Evolutionary conservation across 2,113 vertebrate genomes (phyloP).

Genomic region (Podiceps cristatus): DNA sequence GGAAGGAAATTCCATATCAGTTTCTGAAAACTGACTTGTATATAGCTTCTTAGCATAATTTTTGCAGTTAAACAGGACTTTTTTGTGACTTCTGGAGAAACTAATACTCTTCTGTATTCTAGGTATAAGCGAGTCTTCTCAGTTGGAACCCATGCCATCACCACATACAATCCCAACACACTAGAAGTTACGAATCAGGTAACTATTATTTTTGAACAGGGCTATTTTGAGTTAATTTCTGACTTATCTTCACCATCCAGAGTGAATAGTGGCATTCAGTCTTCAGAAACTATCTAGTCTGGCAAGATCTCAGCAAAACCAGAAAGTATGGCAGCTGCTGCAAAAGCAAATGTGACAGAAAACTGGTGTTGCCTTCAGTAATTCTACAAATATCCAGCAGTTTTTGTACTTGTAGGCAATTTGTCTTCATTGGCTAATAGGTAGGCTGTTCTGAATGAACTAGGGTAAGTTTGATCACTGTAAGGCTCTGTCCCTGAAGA

Average conservation of each 20-base stretch:
- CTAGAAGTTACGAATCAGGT: slow-evolving; percentile 99
- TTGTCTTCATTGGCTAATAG: neutral
- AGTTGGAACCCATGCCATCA: slow-evolving; percentile 94
- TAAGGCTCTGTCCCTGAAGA: neutral
- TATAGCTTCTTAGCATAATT: neutral
- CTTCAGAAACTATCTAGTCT: neutral
- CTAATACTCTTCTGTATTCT: slow-evolving; percentile 16
- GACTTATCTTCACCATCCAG: fast-evolving
- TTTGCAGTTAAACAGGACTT: neutral
- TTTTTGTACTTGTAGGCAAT: neutral
- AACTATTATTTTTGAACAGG: neutral
- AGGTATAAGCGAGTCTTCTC: slow-evolving; percentile 99
- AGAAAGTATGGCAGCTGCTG: neutral
- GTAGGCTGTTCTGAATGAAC: neutral
- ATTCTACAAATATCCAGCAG: neutral
- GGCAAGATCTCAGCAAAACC: neutral
- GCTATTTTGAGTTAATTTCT: neutral
- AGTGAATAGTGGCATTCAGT: neutral
- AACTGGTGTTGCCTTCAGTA: neutral
- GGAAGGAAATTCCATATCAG: neutral
- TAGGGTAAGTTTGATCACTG: neutral
- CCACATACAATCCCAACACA: slow-evolving; percentile 96
- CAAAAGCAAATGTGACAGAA: neutral
- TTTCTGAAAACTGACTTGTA: neutral
- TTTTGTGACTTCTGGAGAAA: neutral